A percentile compares a stretch with the other conserved stretches of the same genome.
Conservation (phyloP, 2,888 invertebrate genomes). For the Athripsodes cinereus region DNA sequence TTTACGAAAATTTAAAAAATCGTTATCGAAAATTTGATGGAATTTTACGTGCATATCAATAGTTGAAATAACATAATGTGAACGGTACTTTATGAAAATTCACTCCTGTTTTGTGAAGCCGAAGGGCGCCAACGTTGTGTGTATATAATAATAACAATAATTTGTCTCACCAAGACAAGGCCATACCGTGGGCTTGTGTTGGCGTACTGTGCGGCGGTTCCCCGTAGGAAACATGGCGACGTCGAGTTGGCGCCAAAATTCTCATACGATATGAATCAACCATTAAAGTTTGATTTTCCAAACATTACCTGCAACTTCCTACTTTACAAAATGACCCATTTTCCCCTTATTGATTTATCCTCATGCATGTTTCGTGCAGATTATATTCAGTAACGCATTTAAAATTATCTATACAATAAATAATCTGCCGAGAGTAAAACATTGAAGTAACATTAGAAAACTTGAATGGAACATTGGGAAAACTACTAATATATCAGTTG, state of each 20-base stretch:
- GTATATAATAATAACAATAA: no score
- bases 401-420: no score
- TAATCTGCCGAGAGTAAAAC: no score
- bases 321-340: conserved; percentile 2
- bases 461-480: no score
- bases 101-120: conserved; percentile 10
- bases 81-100: not conserved
- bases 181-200: conserved; percentile 3
- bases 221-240: conserved; percentile 19
- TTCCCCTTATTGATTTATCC: not conserved
- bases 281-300: conserved; percentile 4
- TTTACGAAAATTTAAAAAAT: no score
- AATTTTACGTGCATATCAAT: no score
- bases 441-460: no score
- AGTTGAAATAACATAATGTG: not conserved
- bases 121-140: conserved; percentile 23
- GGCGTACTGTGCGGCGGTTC: conserved; percentile 4
- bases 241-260: conserved; percentile 21
- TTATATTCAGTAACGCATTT: no score
- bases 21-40: no score
- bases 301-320: not conserved
- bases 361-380: no score
- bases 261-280: conserved; percentile 13
- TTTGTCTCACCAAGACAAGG: conserved; percentile 4
- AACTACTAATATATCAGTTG: no score